A percentile compares a stretch with the other conserved stretches of the same genome.
Evolutionary conservation across 1,140 invertebrate species (phyloP).

Genomic region (Xylocopa sonorina): DNA sequence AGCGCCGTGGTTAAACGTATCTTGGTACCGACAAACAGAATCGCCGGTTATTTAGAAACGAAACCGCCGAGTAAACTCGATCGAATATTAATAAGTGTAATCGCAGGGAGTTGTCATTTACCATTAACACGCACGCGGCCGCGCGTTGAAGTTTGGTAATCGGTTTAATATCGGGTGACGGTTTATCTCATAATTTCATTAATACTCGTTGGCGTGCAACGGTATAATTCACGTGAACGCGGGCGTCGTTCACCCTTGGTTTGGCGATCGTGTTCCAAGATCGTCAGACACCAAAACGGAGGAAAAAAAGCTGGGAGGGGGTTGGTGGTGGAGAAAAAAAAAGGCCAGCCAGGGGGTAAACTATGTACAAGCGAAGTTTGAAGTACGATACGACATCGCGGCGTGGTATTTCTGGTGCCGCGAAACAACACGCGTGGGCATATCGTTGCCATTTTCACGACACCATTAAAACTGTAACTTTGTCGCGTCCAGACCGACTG

Average conservation of each 20-base stretch:
- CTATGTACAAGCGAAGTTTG: constrained; percentile 17
- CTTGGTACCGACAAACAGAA: constrained; percentile 28
- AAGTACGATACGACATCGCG: background rate
- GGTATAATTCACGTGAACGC: background rate
- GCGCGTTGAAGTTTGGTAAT: constrained; percentile 33
- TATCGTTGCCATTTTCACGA: constrained; percentile 71
- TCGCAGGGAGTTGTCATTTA: constrained; percentile 39
- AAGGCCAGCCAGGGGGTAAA: constrained; percentile 8
- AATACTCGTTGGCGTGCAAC: constrained; percentile 6
- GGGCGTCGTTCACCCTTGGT: background rate
- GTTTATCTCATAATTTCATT: constrained; percentile 44
- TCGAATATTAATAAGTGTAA: constrained; percentile 51
- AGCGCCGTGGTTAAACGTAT: constrained; percentile 22
- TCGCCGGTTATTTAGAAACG: constrained; percentile 27
- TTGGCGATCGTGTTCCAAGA: background rate
- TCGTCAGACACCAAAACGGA: background rate
- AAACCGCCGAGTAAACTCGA: constrained; percentile 13
- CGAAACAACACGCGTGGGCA: constrained; percentile 13
- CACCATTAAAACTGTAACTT: constrained; percentile 76
- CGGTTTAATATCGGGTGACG: constrained; percentile 32
- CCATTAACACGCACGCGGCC: constrained; percentile 28
- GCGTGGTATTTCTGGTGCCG: background rate
- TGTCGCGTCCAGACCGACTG: constrained; percentile 55
- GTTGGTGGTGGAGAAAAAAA: no score
- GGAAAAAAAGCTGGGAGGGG: constrained; percentile 42